A percentile compares a stretch with the other conserved stretches of the same genome.
Conservation (phyloP, 2,113 vertebrate genomes). For the Enhydra lutris region DNA sequence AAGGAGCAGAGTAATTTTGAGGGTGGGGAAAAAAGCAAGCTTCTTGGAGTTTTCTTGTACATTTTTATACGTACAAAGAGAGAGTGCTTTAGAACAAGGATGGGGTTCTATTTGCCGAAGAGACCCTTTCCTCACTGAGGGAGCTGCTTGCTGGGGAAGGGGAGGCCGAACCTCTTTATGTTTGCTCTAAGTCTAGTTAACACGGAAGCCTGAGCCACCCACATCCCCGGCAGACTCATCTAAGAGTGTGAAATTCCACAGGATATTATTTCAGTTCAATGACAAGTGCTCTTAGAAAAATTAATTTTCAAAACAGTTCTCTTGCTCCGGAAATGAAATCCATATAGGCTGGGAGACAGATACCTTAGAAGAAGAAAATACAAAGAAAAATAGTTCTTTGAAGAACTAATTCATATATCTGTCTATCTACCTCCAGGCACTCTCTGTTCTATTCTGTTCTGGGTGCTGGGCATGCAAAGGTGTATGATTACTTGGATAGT, state of each 20-base stretch:
- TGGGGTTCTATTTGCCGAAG: neutral
- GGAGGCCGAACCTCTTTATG: neutral
- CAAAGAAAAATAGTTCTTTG: neutral
- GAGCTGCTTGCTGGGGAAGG: neutral
- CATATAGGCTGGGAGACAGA: neutral
- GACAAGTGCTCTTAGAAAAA: neutral
- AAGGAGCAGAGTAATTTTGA: neutral
- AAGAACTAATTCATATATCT: neutral
- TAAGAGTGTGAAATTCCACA: constrained; percentile 28
- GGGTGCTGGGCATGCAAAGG: neutral
- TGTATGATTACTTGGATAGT: neutral
- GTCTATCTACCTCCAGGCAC: neutral
- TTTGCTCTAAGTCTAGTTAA: neutral
- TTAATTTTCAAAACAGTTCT: constrained; percentile 9
- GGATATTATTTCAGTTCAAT: constrained; percentile 9
- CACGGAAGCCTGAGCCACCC: neutral
- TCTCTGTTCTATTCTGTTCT: neutral
- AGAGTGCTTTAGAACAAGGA: neutral
- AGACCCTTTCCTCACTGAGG: neutral
- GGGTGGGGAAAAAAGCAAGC: neutral
- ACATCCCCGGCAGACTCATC: neutral
- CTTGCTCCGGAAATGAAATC: neutral
- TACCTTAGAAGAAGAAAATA: neutral
- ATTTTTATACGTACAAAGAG: neutral
- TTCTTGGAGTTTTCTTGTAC: neutral